A percentile compares a stretch with the other conserved stretches of the same genome.
These are phyloP conservation scores for Pyrrhia umbra DNA, from an alignment of 2,888 invertebrate genomes.

Conservation along the genomic window DNA sequence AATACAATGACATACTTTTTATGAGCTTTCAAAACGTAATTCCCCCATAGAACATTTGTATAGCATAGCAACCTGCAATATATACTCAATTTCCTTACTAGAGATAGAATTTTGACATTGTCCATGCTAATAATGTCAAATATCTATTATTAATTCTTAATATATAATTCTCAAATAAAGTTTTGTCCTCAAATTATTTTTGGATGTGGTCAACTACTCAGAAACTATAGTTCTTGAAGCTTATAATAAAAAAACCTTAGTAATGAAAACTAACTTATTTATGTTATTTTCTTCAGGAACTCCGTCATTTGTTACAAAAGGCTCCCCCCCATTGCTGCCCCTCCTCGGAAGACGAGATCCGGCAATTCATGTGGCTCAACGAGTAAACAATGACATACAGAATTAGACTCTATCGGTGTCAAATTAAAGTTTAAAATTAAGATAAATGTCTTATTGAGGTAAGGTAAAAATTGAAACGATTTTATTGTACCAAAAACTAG, in stretches of 20 bases:
- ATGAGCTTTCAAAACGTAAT: no score
- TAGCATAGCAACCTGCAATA: no score
- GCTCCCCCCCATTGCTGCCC: slow-evolving; percentile 92
- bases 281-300: slow-evolving; percentile 70
- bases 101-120: no score
- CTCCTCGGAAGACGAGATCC: slow-evolving; percentile 92
- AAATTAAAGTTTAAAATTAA: slow-evolving; percentile 10
- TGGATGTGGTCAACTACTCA: no score
- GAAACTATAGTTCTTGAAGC: neutral
- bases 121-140: no score
- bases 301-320: slow-evolving; percentile 81
- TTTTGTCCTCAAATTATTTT: no score
- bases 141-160: no score
- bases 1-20: neutral
- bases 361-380: slow-evolving; percentile 91
- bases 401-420: slow-evolving; percentile 17
- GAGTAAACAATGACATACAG: slow-evolving; percentile 69
- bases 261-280: neutral
- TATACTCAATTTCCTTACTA: no score
- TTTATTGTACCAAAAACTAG: neutral
- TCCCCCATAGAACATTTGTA: no score
- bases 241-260: neutral
- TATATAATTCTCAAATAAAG: no score
- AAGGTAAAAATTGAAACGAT: slow-evolving; percentile 2
- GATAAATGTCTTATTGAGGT: slow-evolving; percentile 12